A percentile compares a stretch with the other conserved stretches of the same genome.
These are phyloP conservation scores for Tuta absoluta DNA, from an alignment of 2,888 invertebrate species.

Conservation along the genomic window DNA sequence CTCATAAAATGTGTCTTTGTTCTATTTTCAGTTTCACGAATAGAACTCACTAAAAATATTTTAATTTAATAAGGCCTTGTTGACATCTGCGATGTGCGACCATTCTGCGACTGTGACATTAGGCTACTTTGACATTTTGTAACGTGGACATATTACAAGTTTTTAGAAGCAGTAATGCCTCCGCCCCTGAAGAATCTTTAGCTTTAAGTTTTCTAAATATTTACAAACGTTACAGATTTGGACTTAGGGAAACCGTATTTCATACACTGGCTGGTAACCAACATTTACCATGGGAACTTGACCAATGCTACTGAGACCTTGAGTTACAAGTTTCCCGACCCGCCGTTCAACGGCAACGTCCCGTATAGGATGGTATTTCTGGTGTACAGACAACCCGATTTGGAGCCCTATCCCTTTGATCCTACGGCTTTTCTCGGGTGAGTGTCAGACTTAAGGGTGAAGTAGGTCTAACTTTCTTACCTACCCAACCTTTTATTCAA, in stretches of 20 bases:
- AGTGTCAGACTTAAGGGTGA: background rate
- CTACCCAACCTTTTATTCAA: no score
- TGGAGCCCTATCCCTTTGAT: background rate
- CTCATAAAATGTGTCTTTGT: no score
- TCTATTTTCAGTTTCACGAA: no score
- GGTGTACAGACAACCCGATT: background rate
- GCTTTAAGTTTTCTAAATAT: background rate
- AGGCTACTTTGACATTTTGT: no score
- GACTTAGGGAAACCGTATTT: background rate
- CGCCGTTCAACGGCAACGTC: background rate
- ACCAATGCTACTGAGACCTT: background rate
- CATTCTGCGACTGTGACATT: no score
- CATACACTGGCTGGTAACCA: background rate
- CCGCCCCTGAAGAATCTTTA: no score
- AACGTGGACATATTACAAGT: no score
- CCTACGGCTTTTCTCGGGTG: background rate
- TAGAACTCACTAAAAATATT: no score
- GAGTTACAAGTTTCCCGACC: background rate
- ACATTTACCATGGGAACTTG: background rate
- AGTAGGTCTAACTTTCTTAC: no score
- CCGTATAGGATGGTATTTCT: background rate
- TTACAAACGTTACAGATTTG: background rate
- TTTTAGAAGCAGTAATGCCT: no score
- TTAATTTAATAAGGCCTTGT: no score
- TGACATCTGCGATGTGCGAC: no score